These are phyloP conservation scores for Drosophila pandora DNA, from an alignment of 1,140 invertebrate species.

Conservation along the genomic window DNA sequence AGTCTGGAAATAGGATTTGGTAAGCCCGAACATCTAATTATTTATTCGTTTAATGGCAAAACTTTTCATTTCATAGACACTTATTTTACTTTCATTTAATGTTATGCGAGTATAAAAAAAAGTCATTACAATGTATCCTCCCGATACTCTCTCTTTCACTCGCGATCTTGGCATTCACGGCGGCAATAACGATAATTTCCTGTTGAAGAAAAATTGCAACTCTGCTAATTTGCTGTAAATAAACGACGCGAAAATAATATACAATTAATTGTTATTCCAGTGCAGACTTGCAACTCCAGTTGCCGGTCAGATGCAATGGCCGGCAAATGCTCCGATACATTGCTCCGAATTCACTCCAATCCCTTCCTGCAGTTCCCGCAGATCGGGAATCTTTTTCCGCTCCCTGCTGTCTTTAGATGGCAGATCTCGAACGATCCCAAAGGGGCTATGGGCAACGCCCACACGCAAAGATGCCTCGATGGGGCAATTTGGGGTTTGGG, in stretches of 20 bases:
- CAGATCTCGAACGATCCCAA: slow-evolving; percentile 41
- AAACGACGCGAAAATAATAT: slow-evolving; percentile 80
- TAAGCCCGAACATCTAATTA: too few relatives aligned
- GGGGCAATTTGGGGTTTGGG: slow-evolving; percentile 69
- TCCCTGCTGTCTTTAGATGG: slow-evolving; percentile 39
- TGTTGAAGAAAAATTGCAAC: slow-evolving; percentile 76
- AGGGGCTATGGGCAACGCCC: slow-evolving; percentile 68
- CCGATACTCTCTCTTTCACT: slow-evolving; percentile 36
- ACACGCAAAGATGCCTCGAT: slow-evolving; percentile 60
- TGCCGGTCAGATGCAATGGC: slow-evolving; percentile 46
- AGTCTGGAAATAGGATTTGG: too few relatives aligned
- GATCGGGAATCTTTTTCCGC: slow-evolving; percentile 25
- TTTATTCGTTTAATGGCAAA: neutral
- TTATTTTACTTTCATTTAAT: slow-evolving; percentile 38
- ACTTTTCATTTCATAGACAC: slow-evolving; percentile 5
- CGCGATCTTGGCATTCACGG: slow-evolving; percentile 33
- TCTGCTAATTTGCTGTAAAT: slow-evolving; percentile 78
- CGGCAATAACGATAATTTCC: slow-evolving; percentile 76
- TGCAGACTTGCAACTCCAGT: slow-evolving; percentile 39
- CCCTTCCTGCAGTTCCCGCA: neutral
- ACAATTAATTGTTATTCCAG: slow-evolving; percentile 74
- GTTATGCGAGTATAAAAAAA: slow-evolving; percentile 23
- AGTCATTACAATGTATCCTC: slow-evolving; percentile 15
- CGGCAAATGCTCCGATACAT: slow-evolving; percentile 9
- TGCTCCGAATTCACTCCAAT: slow-evolving; percentile 10